Evolutionary conservation across 2,888 invertebrate genomes (phyloP), one percentile per base, ranked within the genome.

Genomic region (Cryptus armator): DNA sequence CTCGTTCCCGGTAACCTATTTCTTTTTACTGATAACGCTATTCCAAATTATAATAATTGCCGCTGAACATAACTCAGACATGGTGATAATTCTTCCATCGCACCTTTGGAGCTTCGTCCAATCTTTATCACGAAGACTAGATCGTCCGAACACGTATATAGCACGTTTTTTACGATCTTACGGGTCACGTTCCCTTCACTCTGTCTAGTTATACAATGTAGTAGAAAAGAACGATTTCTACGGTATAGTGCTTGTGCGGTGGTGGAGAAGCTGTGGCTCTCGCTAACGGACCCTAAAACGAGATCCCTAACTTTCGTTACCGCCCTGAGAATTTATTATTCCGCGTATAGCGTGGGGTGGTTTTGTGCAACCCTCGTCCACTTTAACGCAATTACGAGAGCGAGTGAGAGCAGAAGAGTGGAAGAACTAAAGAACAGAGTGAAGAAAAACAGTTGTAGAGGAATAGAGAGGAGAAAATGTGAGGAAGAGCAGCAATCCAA

Each of bases 331-430:
- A 91, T 91, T 91, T 91, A 90, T 91, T 90, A 90, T 91, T 90
- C 90, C 86, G 86, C 88, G 87, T 87, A 62, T 62, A 87, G 84
- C 78, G 72, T 66, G 74, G 85, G 85, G 72, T 78, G 81, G 53
- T 88, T 90, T 90, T 91, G 90, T 89, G 89, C 87, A 91, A 91
- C 91, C 90, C 91, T 92, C 91, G 91, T 92, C 92, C 90, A 91
- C 92, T 93, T 91, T 92, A 92, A 92, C 91, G 90, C 91, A 92
- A 88, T 85, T 86, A 87, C 80, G 64, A 67, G 72, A 67, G 51
- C 72, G 72, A 78, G 53, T 70, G 67, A 67, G 67, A 70, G 64
- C 62, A 46, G 62, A 24, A 29, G 48, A 51, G 37, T n/a, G 74
- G 43, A 80, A 76, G 71, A 83, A 76, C 12, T 56, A 56, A 44